A percentile compares a stretch with the other conserved stretches of the same genome.
phyloP scores from a whole-genome alignment of 2,888 invertebrate genomes.

The Coleophora flavipennella region DNA sequence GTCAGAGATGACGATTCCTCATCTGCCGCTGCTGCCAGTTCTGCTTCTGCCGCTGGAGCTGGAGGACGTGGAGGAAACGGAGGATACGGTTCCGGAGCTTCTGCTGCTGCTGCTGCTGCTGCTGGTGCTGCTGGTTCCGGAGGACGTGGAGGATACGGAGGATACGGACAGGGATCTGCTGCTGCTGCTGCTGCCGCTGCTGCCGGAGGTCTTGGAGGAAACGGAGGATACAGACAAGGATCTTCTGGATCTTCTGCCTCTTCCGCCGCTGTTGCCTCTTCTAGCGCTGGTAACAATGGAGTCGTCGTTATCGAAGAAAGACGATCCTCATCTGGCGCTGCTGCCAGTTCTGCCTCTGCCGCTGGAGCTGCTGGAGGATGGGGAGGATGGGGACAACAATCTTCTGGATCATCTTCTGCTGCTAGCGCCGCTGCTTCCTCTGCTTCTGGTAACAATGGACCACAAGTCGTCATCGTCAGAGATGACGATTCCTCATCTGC shows the following conservation, averaged over 20 bases:
- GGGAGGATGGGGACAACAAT: too few species aligned
- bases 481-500: background rate
- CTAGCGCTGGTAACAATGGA: too few species aligned
- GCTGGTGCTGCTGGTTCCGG: background rate
- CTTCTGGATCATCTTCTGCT: background rate
- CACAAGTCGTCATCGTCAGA: too few species aligned
- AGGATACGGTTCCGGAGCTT: background rate
- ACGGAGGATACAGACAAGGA: slow-evolving; percentile 6
- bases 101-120: background rate
- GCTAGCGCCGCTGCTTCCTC: background rate
- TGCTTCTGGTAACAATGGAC: background rate
- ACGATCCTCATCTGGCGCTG: too few species aligned
- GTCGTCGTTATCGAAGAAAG: too few species aligned
- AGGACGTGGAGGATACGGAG: background rate
- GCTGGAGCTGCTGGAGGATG: too few species aligned
- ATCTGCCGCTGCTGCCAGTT: too few species aligned
- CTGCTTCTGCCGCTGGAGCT: too few species aligned
- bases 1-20: too few species aligned
- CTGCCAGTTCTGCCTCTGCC: slow-evolving; percentile 1
- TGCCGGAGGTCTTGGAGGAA: background rate
- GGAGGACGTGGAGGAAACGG: too few species aligned
- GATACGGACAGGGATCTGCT: background rate
- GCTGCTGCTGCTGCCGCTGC: slow-evolving; percentile 2
- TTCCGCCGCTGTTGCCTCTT: slow-evolving; percentile 2
- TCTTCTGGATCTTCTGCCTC: background rate